Evolutionary conservation across 2,888 invertebrate genomes (phyloP).

Genomic region (Syritta pipiens): DNA sequence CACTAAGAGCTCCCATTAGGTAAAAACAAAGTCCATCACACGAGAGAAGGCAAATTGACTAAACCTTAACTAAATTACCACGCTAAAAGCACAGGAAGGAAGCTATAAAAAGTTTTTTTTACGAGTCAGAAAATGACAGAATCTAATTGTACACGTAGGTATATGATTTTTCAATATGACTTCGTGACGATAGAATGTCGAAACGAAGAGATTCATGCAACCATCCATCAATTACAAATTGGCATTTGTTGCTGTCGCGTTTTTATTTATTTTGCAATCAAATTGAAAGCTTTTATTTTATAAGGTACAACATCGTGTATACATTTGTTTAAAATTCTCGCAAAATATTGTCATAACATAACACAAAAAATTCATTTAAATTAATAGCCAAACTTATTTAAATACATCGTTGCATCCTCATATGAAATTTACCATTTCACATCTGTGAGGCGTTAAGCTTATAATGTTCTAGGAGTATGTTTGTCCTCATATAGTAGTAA

Average conservation of each 20-base stretch:
- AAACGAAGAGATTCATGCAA: slow-evolving; percentile 21
- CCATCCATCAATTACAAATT: slow-evolving; percentile 39
- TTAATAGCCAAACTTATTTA: too few species aligned
- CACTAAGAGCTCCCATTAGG: slow-evolving; percentile 56
- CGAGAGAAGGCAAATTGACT: slow-evolving; percentile 63
- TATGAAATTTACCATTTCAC: too few species aligned
- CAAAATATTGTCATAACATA: too few species aligned
- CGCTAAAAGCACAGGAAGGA: slow-evolving; percentile 65
- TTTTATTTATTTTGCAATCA: neutral
- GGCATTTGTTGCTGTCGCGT: slow-evolving; percentile 12
- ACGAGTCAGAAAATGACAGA: slow-evolving; percentile 54
- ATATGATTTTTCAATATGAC: slow-evolving; percentile 48
- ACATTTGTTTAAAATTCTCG: too few species aligned
- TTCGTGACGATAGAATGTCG: slow-evolving; percentile 27
- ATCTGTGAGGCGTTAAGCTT: too few species aligned
- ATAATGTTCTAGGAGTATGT: too few species aligned
- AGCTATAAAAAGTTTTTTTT: slow-evolving; percentile 51
- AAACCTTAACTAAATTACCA: slow-evolving; percentile 64
- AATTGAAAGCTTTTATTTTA: neutral
- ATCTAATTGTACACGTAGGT: slow-evolving; percentile 57
- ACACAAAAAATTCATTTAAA: too few species aligned
- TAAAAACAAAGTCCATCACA: slow-evolving; percentile 65
- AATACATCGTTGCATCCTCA: too few species aligned
- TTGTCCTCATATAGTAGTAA: too few species aligned
- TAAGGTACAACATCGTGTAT: neutral